Base-by-base conservation (phyloP, 2,888 invertebrate genomes). In the Elysia crispata region DNA sequence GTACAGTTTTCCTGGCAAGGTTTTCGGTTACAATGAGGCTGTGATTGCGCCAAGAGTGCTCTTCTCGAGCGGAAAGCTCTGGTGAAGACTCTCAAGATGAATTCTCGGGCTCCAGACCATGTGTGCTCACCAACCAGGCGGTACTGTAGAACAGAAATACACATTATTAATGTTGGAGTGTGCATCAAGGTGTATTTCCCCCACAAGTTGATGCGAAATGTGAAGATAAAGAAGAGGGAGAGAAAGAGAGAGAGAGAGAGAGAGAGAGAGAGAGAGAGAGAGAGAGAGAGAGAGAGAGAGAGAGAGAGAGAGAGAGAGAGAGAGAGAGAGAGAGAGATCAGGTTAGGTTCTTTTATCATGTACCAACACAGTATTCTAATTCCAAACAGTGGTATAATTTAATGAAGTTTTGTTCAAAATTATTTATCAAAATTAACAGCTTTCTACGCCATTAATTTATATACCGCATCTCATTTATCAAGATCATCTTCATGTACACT, bases 51-150 rank as follows among this genome's bases (percentile, higher is more conserved):
- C 33, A 18, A n/a, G 70, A n/a, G 41, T n/a, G 13, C 41, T 41
- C 41, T 41, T 11, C 41, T 25, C 15, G 60, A 60, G 5, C 60
- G 60, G n/a, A 41, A 77, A 15, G 77, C 78, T 69, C 80, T 64
- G 41, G 76, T 49, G 11, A 80, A 30, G 25, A 80, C 78, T 30
- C 57, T 66, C n/a, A 79, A 31, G 54, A 90, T 88, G 62, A 85
- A 82, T 0, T 77, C 54, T 66, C 83, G 84, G 8, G 89, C 90
- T 0, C 88, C 89, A 6, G 80, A 72, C 89, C 90, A 89, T 31
- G 83, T 83, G 23, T 87, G 86, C 0, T 88, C 89, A 0, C 91
- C 91, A 6, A 79, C n/a, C 11, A 91, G 85, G 0, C 91, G 85
- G 82, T 89, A 91, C 80, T 80, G 79, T 3, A 60, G 6, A 60